phyloP scores from a whole-genome alignment of 2,797 vertebrate species.

The Apogon talboti region DNA sequence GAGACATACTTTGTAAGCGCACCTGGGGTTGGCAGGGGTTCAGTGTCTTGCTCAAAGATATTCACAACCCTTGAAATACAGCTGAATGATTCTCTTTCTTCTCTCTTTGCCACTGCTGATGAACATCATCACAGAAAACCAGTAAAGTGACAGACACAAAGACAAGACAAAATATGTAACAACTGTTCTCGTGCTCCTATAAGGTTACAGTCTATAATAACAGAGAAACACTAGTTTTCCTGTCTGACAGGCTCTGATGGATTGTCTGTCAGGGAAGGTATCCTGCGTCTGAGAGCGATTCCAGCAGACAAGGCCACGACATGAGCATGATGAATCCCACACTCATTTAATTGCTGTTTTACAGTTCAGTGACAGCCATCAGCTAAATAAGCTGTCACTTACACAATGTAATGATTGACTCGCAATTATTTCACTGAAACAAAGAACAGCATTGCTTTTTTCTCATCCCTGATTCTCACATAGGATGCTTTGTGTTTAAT shows the following conservation, averaged over 20 bases:
- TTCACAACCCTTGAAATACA: background rate
- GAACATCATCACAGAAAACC: constrained; percentile 1
- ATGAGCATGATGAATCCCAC: constrained; percentile 66
- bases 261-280: constrained; percentile 54
- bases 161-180: constrained; percentile 33
- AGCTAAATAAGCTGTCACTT: constrained; percentile 71
- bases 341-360: constrained; percentile 73
- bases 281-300: constrained; percentile 62
- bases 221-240: constrained; percentile 44
- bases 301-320: constrained; percentile 63
- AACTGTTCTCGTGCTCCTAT: constrained; percentile 14
- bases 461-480: constrained; percentile 8
- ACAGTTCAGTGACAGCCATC: constrained; percentile 71
- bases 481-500: background rate
- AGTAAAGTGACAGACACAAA: constrained; percentile 10
- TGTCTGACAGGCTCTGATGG: constrained; percentile 49
- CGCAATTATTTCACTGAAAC: constrained; percentile 53
- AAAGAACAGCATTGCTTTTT: constrained; percentile 21
- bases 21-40: background rate
- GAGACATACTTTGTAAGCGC: no score
- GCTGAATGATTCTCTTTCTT: constrained; percentile 5
- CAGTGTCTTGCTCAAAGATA: constrained; percentile 7
- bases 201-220: constrained; percentile 39
- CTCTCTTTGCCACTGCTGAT: background rate
- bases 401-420: constrained; percentile 37